Percentiles rank a stretch among this genome's conserved stretches.
Conservation (phyloP, 2,113 vertebrate species). For the Bothrops jararaca region DNA sequence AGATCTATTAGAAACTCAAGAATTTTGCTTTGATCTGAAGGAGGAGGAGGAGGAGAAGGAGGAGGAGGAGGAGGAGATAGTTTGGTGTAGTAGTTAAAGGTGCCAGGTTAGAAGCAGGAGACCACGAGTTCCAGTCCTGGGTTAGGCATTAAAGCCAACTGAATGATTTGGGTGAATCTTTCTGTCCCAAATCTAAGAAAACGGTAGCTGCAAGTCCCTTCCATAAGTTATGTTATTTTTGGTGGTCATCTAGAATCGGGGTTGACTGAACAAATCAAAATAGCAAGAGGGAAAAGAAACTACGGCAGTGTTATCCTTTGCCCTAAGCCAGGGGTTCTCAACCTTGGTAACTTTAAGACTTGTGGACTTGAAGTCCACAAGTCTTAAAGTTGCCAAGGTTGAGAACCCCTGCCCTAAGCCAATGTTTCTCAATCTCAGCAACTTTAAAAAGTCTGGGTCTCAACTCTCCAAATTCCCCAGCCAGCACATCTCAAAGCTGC, state of each 20-base stretch:
- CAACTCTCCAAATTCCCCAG: neutral
- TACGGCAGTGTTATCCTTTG: neutral
- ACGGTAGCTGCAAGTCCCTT: neutral
- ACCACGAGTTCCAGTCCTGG: neutral
- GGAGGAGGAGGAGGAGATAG: too few species aligned
- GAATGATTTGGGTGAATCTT: neutral
- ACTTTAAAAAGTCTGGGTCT: neutral
- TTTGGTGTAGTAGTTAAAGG: neutral
- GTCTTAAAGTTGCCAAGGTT: too few species aligned
- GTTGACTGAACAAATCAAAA: neutral
- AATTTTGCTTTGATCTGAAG: neutral
- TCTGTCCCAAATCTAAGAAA: neutral
- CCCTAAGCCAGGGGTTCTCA: too few species aligned
- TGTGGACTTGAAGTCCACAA: too few species aligned
- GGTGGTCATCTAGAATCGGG: neutral
- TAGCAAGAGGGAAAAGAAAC: neutral
- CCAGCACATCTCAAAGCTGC: neutral
- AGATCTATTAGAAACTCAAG: neutral
- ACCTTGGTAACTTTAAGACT: too few species aligned
- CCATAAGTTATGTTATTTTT: neutral
- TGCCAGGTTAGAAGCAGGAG: neutral
- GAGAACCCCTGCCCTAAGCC: too few species aligned
- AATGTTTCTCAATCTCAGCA: neutral
- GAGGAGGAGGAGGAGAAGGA: too few species aligned
- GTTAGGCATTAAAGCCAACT: neutral